Base-by-base conservation (phyloP, 2,797 vertebrate genomes). In the Phaenicophaeus curvirostris region DNA sequence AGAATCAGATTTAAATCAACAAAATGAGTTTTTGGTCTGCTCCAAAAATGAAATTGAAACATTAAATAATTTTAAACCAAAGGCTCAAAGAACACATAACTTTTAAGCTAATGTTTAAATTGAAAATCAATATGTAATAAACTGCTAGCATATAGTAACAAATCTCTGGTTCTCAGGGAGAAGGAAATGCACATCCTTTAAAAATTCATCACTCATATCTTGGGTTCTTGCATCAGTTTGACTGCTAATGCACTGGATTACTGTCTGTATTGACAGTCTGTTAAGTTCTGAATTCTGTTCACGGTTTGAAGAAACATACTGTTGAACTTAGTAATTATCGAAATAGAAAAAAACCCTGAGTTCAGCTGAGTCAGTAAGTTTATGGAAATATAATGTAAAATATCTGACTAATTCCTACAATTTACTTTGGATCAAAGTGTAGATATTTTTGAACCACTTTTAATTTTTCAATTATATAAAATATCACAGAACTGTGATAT, bases 191-290 rank as follows among this genome's bases (percentile, higher is more conserved):
- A 8, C 8, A 68, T 44, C 19, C 16, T 67, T 72, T 57, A 13
- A 41, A 72, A 86, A 53, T 35, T 35, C 18, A 18, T 28, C n/a
- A 8, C 11, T 51, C 4, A 2, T 17, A 25, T n/a, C 30, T 76
- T 61, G 11, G 4, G 11, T 74, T 62, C n/a, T 78, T 50, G 15
- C 8, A 20, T 17, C 0, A 0, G 2, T 53, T 53, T 80, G 14
- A 35, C 10, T n/a, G 4, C 7, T 74, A 3, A 27, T 1, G 0
- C 27, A n/a, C 13, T 48, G 7, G 13, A 58, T 44, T 67, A 13
- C 7, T 33, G 13, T 44, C 9, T 8, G 8, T 13, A 13, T 30
- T 55, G 16, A 21, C 13, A 1, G 8, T 66, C 25, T 77, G 27
- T 37, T 12, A 48, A 17, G 2, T 18, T 53, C 31, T 69, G 25